These are phyloP conservation scores for Parnassius glacialis DNA, from an alignment of 2,888 invertebrate species.

Conservation along the genomic window DNA sequence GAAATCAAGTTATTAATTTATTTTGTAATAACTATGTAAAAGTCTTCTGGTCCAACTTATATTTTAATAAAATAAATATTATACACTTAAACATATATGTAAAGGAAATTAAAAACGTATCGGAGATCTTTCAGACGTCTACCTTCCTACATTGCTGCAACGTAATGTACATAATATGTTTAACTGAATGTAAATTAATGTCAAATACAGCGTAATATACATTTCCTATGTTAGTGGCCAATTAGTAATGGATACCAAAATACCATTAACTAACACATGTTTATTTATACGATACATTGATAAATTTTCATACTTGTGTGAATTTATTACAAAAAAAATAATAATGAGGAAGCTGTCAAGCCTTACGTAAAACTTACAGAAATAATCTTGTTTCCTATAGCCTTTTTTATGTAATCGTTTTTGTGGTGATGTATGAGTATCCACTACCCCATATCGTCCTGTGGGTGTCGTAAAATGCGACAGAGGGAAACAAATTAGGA, in stretches of 20 bases:
- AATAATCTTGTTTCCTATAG: too few species aligned
- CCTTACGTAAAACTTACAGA: too few species aligned
- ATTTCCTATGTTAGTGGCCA: background rate
- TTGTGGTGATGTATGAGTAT: too few species aligned
- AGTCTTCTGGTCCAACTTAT: too few species aligned
- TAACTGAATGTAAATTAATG: slow-evolving; percentile 11
- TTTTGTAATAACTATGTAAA: too few species aligned
- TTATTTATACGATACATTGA: background rate
- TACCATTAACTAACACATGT: background rate
- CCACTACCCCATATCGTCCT: too few species aligned
- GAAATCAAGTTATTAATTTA: too few species aligned
- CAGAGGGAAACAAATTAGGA: too few species aligned
- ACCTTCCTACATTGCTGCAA: slow-evolving; percentile 10
- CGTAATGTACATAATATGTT: slow-evolving; percentile 8
- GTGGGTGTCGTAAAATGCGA: too few species aligned
- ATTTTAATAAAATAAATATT: background rate
- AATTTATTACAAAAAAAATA: background rate
- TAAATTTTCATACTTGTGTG: slow-evolving; percentile 2
- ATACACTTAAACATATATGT: background rate
- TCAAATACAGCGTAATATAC: slow-evolving; percentile 4
- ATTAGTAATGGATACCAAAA: slow-evolving; percentile 5
- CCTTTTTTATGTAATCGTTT: too few species aligned
- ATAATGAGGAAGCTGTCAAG: too few species aligned
- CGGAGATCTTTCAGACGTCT: background rate
- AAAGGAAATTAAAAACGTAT: too few species aligned